Conservation (phyloP, 1,140 invertebrate genomes). For the Zophobas atratus region DNA sequence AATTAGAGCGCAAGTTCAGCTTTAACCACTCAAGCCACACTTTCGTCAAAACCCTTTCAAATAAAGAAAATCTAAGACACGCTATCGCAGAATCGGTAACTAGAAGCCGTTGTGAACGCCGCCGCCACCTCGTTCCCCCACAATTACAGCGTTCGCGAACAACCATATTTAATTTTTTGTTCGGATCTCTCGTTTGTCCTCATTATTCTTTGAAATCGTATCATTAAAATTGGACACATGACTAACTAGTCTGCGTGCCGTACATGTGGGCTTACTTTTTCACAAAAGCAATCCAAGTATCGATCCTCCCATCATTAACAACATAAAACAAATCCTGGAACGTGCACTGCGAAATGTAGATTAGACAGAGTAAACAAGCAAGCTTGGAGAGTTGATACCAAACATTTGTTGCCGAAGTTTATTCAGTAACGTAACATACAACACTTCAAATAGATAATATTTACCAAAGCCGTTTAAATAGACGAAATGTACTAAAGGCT, state of each 20-base stretch:
- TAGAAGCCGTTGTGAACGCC: too few relatives aligned
- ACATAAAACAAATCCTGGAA: conserved; percentile 29
- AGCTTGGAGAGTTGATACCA: conserved; percentile 34
- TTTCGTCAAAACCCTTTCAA: too few relatives aligned
- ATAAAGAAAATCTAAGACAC: too few relatives aligned
- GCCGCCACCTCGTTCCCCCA: background rate
- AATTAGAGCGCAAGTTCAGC: too few relatives aligned
- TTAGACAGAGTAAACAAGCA: conserved; percentile 35
- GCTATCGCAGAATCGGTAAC: too few relatives aligned
- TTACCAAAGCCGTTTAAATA: background rate
- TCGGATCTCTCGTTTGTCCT: background rate
- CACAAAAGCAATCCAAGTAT: conserved; percentile 20
- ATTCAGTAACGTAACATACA: conserved; percentile 23
- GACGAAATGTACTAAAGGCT: background rate
- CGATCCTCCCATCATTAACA: conserved; percentile 28
- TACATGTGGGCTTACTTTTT: conserved; percentile 17
- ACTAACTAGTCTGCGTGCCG: conserved; percentile 7
- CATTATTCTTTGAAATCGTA: conserved; percentile 7
- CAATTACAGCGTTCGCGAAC: background rate
- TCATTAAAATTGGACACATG: conserved; percentile 41
- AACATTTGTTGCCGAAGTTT: conserved; percentile 40
- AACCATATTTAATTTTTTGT: background rate
- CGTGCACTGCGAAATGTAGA: conserved; percentile 32
- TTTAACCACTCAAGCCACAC: too few relatives aligned
- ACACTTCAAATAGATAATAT: conserved; percentile 33